Evolutionary conservation across 2,797 vertebrate species (phyloP).

Genomic region (Erethizon dorsatum): DNA sequence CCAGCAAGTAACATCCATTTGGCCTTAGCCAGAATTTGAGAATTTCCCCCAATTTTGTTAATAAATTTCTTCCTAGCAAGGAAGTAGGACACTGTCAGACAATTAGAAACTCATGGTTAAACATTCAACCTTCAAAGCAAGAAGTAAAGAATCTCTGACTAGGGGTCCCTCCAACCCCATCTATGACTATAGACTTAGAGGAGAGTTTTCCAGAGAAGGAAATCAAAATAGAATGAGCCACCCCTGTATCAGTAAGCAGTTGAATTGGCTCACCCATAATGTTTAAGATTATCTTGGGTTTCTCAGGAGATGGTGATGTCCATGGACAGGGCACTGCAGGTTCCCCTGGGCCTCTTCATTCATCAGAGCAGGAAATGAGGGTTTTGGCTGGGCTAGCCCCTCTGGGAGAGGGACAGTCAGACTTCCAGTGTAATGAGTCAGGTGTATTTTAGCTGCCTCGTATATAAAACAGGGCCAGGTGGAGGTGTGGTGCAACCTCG

Average conservation of each 20-base stretch:
- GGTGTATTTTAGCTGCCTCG: not conserved
- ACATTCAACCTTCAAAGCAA: not conserved
- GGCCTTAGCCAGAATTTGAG: not conserved
- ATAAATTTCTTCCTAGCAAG: not conserved
- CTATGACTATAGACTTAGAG: not conserved
- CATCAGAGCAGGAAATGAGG: not conserved
- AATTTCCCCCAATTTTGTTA: not conserved
- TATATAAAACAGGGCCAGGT: not conserved
- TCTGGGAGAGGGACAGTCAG: not conserved
- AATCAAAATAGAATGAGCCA: not conserved
- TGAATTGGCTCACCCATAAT: not conserved
- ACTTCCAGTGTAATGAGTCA: not conserved
- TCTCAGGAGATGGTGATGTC: not conserved
- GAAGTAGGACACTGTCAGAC: not conserved
- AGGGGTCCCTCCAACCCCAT: not conserved
- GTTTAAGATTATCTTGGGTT: not conserved
- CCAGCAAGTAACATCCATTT: not conserved
- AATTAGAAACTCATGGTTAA: not conserved
- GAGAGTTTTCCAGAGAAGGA: not conserved
- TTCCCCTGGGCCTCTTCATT: not conserved
- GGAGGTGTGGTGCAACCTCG: not conserved
- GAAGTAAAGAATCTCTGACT: not conserved
- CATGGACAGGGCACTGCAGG: not conserved
- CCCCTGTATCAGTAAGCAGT: not conserved
- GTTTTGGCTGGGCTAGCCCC: not conserved